These are phyloP conservation scores for Plemyria rubiginata DNA, from an alignment of 2,888 invertebrate species.

Conservation along the genomic window DNA sequence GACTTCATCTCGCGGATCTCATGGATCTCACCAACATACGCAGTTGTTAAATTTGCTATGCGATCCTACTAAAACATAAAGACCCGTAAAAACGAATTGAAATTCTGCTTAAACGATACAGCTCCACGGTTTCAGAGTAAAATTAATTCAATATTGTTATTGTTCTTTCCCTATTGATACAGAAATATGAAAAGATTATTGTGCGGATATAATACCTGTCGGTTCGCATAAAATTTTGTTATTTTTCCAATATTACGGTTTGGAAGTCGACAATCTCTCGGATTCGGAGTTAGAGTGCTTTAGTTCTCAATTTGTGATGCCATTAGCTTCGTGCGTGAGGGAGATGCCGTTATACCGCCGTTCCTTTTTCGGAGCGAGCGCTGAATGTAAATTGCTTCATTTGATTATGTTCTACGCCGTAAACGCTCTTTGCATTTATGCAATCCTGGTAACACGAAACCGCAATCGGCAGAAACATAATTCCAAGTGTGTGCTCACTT, in stretches of 20 bases:
- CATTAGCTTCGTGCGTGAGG: constrained; percentile 71
- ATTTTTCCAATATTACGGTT: constrained; percentile 67
- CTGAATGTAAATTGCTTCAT: constrained; percentile 83
- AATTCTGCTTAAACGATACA: constrained; percentile 16
- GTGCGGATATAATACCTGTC: constrained; percentile 57
- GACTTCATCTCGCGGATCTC: constrained; percentile 52
- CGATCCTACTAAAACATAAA: constrained; percentile 1
- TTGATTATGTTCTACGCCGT: constrained; percentile 76
- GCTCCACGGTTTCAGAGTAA: constrained; percentile 13
- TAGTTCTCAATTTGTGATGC: constrained; percentile 76
- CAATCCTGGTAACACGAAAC: constrained; percentile 64
- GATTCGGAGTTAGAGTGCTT: constrained; percentile 63
- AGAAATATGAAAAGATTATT: constrained; percentile 60
- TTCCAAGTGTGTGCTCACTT: constrained; percentile 1
- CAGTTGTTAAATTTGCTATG: neutral
- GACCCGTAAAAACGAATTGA: constrained; percentile 18
- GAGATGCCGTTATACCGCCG: constrained; percentile 58
- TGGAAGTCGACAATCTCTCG: constrained; percentile 61
- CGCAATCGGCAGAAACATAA: constrained; percentile 51
- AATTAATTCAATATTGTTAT: constrained; percentile 42
- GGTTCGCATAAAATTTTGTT: constrained; percentile 74
- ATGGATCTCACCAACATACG: constrained; percentile 19
- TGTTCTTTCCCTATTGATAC: constrained; percentile 47
- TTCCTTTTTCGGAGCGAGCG: constrained; percentile 62
- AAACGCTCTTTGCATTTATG: constrained; percentile 77